phyloP scores from a whole-genome alignment of 1,140 invertebrate genomes.

The Drosophila fuyamai region DNA sequence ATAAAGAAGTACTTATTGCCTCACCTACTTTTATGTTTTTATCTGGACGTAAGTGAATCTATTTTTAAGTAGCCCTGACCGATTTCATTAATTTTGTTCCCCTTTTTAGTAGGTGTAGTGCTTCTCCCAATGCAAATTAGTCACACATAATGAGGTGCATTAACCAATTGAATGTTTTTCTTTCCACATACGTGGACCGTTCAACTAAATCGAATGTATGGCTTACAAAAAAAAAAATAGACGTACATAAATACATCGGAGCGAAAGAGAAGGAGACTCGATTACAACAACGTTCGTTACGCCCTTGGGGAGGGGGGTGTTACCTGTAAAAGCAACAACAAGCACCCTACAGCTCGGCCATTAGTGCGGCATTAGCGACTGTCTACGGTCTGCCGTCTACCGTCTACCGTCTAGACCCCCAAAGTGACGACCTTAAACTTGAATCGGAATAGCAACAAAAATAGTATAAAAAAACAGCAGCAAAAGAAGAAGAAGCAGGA shows the following conservation, averaged over 20 bases:
- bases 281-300: conserved; percentile 59
- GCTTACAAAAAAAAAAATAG: not conserved
- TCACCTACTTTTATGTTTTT: not conserved
- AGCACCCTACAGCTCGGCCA: conserved; percentile 45
- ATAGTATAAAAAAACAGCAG: conserved; percentile 24
- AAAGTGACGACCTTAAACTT: conserved; percentile 72
- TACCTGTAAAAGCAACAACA: conserved; percentile 47
- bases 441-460: conserved; percentile 59
- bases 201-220: conserved; percentile 11
- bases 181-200: conserved; percentile 22
- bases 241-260: not conserved
- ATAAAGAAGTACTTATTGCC: not conserved
- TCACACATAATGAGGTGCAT: conserved; percentile 39
- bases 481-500: conserved; percentile 24
- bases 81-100: conserved; percentile 12
- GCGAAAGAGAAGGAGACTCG: not conserved
- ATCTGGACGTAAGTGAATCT: not conserved
- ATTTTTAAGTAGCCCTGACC: conserved; percentile 19
- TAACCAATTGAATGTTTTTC: conserved; percentile 27
- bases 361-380: conserved; percentile 70
- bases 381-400: conserved; percentile 32
- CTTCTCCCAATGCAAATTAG: conserved; percentile 22
- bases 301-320: conserved; percentile 48
- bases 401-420: conserved; percentile 35
- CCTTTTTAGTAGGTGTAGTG: conserved; percentile 17